These are phyloP conservation scores for Gopherus flavomarginatus DNA, from an alignment of 2,113 vertebrate genomes.

Conservation along the genomic window DNA sequence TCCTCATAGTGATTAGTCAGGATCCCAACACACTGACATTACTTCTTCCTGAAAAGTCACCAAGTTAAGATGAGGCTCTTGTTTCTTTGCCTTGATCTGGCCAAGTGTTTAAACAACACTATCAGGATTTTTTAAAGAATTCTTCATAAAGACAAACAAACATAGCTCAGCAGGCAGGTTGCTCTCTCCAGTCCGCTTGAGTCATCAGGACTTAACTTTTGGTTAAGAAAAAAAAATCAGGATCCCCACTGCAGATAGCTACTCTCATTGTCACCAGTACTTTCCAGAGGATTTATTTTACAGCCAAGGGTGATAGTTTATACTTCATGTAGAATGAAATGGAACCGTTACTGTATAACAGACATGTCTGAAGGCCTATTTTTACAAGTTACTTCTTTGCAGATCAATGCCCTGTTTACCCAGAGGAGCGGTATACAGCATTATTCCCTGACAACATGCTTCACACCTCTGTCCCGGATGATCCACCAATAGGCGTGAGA, in stretches of 20 bases:
- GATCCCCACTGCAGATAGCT: background rate
- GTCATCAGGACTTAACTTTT: background rate
- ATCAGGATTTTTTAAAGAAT: background rate
- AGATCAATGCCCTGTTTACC: background rate
- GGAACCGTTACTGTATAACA: fast-evolving
- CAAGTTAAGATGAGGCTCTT: fast-evolving
- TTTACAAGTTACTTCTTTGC: background rate
- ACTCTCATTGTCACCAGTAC: fast-evolving
- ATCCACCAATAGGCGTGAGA: background rate
- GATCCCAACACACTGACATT: fast-evolving
- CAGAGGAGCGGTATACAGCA: fast-evolving
- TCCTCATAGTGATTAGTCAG: fast-evolving
- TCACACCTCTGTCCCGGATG: background rate
- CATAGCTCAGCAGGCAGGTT: background rate
- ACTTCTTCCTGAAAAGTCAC: fast-evolving
- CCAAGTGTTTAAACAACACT: background rate
- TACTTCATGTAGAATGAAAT: fast-evolving
- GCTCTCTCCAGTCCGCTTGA: fast-evolving
- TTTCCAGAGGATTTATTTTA: background rate
- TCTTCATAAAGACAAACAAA: background rate
- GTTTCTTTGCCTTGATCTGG: background rate
- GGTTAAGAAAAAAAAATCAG: background rate
- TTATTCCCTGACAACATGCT: background rate
- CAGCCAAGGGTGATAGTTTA: fast-evolving
- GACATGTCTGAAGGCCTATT: background rate